Evolutionary conservation across 2,113 vertebrate species (phyloP).

Genomic region (Bufo gargarizans): DNA sequence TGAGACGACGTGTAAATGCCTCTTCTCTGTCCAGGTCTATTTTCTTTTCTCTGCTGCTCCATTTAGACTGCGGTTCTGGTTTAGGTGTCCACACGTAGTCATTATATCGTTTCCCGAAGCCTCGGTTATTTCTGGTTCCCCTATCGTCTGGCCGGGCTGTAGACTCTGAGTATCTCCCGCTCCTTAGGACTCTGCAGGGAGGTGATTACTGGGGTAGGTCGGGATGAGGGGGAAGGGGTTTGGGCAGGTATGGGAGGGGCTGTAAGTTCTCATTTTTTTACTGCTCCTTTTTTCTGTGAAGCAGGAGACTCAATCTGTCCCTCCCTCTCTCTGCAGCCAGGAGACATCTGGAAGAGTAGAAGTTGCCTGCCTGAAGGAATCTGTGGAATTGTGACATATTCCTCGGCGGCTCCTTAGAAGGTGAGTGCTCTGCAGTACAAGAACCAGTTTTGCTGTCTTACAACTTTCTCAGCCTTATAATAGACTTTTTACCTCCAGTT

Average conservation of each 20-base stretch:
- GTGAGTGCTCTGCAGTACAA: not conserved
- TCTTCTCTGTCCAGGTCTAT: not conserved
- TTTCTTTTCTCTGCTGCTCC: not conserved
- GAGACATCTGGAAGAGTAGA: conserved; percentile 10
- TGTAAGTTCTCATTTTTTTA: not conserved
- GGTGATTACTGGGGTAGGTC: conserved; percentile 25
- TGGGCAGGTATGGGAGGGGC: conserved; percentile 49
- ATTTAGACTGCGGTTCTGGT: not conserved
- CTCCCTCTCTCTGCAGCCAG: not conserved
- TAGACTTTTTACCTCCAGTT: not conserved
- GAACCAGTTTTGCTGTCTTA: not conserved
- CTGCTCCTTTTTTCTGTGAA: conserved; percentile 17
- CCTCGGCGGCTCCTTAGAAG: conserved; percentile 8
- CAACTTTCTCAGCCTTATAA: no score
- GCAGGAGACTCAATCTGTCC: not conserved
- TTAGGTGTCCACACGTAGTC: not conserved
- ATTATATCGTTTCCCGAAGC: not conserved
- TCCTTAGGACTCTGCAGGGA: not conserved
- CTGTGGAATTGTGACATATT: not conserved
- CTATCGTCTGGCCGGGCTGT: not conserved
- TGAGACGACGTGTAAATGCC: no score
- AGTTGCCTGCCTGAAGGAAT: not conserved
- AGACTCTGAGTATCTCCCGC: not conserved
- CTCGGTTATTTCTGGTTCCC: not conserved
- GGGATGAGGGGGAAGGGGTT: not conserved